These are phyloP conservation scores for Apamea sordens DNA, from an alignment of 2,888 invertebrate species.

Conservation along the genomic window DNA sequence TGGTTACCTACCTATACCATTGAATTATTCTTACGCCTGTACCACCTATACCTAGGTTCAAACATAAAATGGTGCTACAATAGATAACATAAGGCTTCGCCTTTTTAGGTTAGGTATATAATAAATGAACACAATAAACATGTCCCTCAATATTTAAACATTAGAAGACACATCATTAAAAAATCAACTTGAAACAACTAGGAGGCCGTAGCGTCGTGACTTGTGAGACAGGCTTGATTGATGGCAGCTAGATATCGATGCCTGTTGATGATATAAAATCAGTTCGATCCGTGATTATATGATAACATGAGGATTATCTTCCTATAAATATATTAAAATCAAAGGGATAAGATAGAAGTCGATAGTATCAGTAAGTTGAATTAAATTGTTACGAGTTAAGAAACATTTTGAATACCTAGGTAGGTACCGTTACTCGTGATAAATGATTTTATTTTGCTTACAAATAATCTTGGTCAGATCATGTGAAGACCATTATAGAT, in stretches of 20 bases:
- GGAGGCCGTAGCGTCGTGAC: too few relatives aligned
- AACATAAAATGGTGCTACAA: neutral
- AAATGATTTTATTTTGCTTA: too few relatives aligned
- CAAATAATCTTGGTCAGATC: too few relatives aligned
- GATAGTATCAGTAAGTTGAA: neutral
- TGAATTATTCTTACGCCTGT: neutral
- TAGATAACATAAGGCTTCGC: neutral
- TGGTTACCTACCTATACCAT: neutral
- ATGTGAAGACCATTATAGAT: too few relatives aligned
- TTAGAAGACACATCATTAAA: neutral
- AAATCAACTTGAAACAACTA: too few relatives aligned
- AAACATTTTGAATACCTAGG: neutral
- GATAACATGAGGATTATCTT: constrained; percentile 5
- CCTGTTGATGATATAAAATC: constrained; percentile 24
- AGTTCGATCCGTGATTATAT: constrained; percentile 30
- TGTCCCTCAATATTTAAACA: neutral
- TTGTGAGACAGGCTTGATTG: constrained; percentile 1
- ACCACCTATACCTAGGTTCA: neutral
- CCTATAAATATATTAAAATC: constrained; percentile 9
- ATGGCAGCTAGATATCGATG: constrained; percentile 1
- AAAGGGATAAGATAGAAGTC: constrained; percentile 21
- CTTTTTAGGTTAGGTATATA: neutral
- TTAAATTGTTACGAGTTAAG: neutral
- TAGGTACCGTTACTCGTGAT: too few relatives aligned
- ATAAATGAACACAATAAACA: neutral